Percentiles rank a stretch among this genome's conserved stretches.
These are phyloP conservation scores for Marmota flaviventris DNA, from an alignment of 2,113 vertebrate genomes.

Conservation along the genomic window DNA sequence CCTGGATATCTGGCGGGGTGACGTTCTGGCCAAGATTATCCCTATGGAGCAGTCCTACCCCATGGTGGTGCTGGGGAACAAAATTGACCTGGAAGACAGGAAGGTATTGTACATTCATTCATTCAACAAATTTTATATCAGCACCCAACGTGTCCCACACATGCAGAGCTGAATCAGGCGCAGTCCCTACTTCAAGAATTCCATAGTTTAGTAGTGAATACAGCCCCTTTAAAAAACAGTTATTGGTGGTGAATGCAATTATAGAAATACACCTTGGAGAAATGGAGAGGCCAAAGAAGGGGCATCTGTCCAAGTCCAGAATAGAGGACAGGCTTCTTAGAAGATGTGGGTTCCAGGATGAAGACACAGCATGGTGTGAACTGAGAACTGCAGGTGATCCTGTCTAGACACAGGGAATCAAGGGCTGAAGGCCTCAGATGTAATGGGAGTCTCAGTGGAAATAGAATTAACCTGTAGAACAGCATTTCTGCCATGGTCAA, in stretches of 20 bases:
- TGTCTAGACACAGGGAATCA: background rate
- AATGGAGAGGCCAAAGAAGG: background rate
- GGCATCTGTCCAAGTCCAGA: background rate
- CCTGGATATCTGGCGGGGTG: constrained; percentile 89
- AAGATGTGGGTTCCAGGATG: background rate
- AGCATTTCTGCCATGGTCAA: background rate
- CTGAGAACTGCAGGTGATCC: background rate
- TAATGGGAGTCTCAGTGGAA: background rate
- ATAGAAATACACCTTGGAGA: background rate
- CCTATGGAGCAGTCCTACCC: constrained; percentile 87
- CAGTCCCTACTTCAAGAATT: background rate
- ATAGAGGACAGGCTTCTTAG: background rate
- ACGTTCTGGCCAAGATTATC: constrained; percentile 88
- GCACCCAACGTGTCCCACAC: background rate
- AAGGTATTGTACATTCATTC: constrained; percentile 83
- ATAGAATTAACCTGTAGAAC: background rate
- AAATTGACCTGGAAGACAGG: constrained; percentile 89
- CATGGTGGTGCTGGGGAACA: constrained; percentile 91
- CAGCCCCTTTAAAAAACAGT: background rate
- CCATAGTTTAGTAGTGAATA: background rate
- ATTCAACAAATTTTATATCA: background rate
- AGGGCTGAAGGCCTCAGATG: background rate
- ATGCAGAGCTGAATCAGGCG: background rate
- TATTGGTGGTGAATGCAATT: background rate
- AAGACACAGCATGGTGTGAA: background rate